These are phyloP conservation scores for Octodonta nipae DNA, from an alignment of 2,888 invertebrate genomes.

Conservation along the genomic window DNA sequence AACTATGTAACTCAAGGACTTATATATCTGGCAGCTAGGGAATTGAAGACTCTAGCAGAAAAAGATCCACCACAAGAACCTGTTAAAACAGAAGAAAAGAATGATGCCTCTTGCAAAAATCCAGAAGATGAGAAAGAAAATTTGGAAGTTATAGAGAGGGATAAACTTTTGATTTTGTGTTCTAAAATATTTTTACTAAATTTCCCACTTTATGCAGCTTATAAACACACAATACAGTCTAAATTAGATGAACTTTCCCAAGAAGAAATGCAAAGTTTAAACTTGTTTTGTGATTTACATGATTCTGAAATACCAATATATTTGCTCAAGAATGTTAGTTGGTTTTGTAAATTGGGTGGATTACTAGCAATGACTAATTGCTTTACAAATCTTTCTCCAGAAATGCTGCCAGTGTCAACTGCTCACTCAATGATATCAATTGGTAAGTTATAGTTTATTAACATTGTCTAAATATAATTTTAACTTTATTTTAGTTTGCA, in stretches of 20 bases:
- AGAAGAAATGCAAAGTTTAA: constrained; percentile 67
- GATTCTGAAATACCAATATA: constrained; percentile 88
- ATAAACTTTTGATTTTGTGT: constrained; percentile 74
- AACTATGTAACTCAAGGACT: constrained; percentile 79
- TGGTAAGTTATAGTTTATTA: constrained; percentile 22
- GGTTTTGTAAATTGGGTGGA: constrained; percentile 85
- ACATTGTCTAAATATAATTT: neutral
- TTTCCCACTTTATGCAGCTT: constrained; percentile 78
- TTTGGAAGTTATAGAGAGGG: constrained; percentile 59
- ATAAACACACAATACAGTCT: constrained; percentile 69
- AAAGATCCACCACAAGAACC: constrained; percentile 12
- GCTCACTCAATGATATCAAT: constrained; percentile 86
- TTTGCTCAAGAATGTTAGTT: constrained; percentile 78
- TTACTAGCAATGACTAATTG: constrained; percentile 76
- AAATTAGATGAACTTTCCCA: constrained; percentile 71
- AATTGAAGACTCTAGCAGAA: constrained; percentile 55
- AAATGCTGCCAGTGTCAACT: constrained; percentile 67
- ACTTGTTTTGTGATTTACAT: constrained; percentile 79
- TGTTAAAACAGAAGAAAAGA: constrained; percentile 38
- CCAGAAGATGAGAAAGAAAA: constrained; percentile 27
- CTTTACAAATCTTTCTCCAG: constrained; percentile 63
- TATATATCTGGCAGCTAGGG: constrained; percentile 68
- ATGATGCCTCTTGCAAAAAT: constrained; percentile 46
- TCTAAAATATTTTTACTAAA: constrained; percentile 81
- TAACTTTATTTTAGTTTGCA: constrained; percentile 50